phyloP scores from a whole-genome alignment of 2,113 vertebrate species.

The Rhinichthys klamathensis region DNA sequence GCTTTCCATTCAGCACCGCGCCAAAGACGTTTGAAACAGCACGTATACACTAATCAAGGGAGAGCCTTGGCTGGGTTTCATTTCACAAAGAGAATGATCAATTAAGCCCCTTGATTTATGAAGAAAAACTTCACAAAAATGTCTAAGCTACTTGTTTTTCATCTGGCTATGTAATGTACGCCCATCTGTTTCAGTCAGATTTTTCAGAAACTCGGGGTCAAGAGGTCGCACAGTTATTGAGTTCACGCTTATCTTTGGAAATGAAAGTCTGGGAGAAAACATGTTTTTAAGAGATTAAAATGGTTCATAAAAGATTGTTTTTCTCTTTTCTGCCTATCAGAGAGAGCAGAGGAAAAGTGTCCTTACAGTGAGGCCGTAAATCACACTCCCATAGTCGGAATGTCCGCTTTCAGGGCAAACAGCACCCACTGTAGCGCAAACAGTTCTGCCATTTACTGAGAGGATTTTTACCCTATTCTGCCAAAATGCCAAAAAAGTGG shows the following conservation, averaged over 20 bases:
- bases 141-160: background rate
- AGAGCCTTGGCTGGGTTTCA: background rate
- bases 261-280: background rate
- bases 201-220: slow-evolving; percentile 13
- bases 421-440: slow-evolving; percentile 35
- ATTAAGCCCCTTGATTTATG: slow-evolving; percentile 22
- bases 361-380: slow-evolving; percentile 18
- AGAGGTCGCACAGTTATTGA: background rate
- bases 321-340: background rate
- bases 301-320: slow-evolving; percentile 16
- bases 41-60: slow-evolving; percentile 12
- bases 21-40: slow-evolving; percentile 41
- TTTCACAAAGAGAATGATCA: background rate
- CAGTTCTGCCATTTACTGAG: slow-evolving; percentile 48
- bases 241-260: background rate
- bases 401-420: slow-evolving; percentile 44
- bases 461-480: slow-evolving; percentile 35
- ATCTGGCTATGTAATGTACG: background rate
- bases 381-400: slow-evolving; percentile 31
- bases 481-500: slow-evolving; percentile 30
- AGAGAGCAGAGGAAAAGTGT: slow-evolving; percentile 29
- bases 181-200: background rate
- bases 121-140: background rate
- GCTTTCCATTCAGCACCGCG: background rate
- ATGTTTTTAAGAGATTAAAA: slow-evolving; percentile 7